Base-by-base conservation (phyloP, 2,888 invertebrate genomes). In the Nymphalis c-album region DNA sequence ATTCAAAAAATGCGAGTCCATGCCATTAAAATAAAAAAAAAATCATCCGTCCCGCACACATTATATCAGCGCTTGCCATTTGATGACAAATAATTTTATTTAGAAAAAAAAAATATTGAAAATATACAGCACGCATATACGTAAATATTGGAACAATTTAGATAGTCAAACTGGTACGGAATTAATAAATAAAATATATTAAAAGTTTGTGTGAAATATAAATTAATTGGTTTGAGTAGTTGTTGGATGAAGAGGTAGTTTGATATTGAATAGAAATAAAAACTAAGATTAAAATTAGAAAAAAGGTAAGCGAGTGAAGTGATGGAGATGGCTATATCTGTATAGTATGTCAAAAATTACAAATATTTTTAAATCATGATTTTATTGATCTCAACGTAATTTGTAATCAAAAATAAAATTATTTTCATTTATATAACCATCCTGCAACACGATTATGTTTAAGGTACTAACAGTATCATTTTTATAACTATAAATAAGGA, bases 41-140 rank as follows among this genome's bases (percentile, higher is more conserved):
- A 40, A 64, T 71, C 70, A 68, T 73, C 75, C 75, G 74, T 75
- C 75, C 74, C 68, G 62, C 68, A 69, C 47, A 57, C 53, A 57
- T 57, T 51, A 45, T 48, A 63, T 67, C 66, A 60, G 63, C 64
- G 74, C 75, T 75, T 73, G 74, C 73, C 70, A 69, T 69, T 64
- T 67, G 18, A 64, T 50, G 68, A 73, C 70, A 66, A 67, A 71
- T 71, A 70, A 71, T 73, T 73, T 69, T 71, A 68, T 66, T 66
- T 71, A 71, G 71, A 63, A 47, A 64, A 53, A 64, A 53, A 26
- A 53, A 17, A 31, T 53, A 53, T 53, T 53, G 17, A 55, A 31
- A 60, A 55, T 57, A 57, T 55, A 22, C 55, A 50, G 26, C 31
- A 66, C 47, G 46, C 47, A 40, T 57, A 48, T 66, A 63, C 69